phyloP scores from a whole-genome alignment of 2,113 vertebrate genomes.

The Pseudorhombus dupliciocellatus region DNA sequence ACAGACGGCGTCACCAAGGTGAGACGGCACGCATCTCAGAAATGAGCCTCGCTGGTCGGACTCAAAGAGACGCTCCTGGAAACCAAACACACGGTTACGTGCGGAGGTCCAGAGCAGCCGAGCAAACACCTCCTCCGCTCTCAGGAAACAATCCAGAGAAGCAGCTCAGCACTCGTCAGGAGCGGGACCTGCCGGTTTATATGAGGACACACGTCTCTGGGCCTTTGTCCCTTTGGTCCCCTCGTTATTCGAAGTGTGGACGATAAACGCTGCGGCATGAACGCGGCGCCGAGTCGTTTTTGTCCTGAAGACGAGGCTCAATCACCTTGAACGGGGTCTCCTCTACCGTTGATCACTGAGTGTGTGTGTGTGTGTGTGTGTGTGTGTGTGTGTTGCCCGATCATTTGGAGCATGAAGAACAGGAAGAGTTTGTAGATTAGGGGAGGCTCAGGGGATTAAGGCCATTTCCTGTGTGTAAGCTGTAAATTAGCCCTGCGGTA shows the following conservation, averaged over 20 bases:
- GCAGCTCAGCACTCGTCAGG: too few species aligned
- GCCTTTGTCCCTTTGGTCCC: too few species aligned
- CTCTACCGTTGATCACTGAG: conserved; percentile 61
- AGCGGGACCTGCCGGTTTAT: neutral
- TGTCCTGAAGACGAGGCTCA: conserved; percentile 37
- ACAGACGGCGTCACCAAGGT: conserved; percentile 47
- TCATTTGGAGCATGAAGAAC: conserved; percentile 75
- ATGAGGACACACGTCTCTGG: too few species aligned
- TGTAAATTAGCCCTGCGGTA: conserved; percentile 67
- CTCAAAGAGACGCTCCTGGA: neutral
- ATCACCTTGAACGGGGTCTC: conserved; percentile 65
- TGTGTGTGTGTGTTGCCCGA: conserved; percentile 44
- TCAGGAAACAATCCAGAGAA: too few species aligned
- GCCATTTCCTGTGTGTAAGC: conserved; percentile 76
- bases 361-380: conserved; percentile 15
- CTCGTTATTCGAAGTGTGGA: neutral
- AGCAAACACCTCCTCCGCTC: neutral
- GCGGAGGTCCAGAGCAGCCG: neutral
- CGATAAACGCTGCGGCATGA: neutral
- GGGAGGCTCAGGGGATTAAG: conserved; percentile 73
- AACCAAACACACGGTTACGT: conserved; percentile 10
- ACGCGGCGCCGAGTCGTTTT: conserved; percentile 45
- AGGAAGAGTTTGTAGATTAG: conserved; percentile 77
- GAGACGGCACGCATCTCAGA: conserved; percentile 1
- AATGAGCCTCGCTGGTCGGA: too few species aligned